Conservation (phyloP, 2,888 invertebrate genomes). For the Sussaba pulchella region DNA sequence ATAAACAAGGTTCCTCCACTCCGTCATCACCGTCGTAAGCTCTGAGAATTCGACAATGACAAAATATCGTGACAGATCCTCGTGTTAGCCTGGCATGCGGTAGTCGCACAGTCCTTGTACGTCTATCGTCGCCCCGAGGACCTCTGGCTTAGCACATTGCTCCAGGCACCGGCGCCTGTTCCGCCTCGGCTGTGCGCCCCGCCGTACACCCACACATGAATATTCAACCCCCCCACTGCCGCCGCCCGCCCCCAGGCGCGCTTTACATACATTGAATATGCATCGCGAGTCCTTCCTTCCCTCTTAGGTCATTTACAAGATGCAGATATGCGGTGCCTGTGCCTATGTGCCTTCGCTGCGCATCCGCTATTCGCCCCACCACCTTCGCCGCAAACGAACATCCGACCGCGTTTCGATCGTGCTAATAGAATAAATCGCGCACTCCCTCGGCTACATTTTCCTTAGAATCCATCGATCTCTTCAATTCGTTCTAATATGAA, state of each 20-base stretch:
- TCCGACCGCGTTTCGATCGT: constrained; percentile 71
- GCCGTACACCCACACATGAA: constrained; percentile 81
- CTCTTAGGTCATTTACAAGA: constrained; percentile 84
- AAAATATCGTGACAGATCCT: constrained; percentile 68
- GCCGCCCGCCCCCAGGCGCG: constrained; percentile 72
- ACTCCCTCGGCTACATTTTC: constrained; percentile 43
- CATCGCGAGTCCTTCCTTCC: constrained; percentile 82
- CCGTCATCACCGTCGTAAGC: constrained; percentile 1
- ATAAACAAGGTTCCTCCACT: constrained; percentile 6
- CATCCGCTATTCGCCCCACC: constrained; percentile 45
- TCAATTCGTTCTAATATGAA: constrained; percentile 7
- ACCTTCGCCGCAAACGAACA: constrained; percentile 35
- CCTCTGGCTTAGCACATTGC: constrained; percentile 80
- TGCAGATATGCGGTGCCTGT: constrained; percentile 79
- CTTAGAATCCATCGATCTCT: constrained; percentile 22
- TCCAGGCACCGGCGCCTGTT: constrained; percentile 47
- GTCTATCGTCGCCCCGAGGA: constrained; percentile 57
- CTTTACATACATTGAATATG: constrained; percentile 84
- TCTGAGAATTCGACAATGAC: constrained; percentile 42
- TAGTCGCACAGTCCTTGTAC: constrained; percentile 50
- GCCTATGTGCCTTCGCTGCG: constrained; percentile 54
- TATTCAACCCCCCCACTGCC: constrained; percentile 79
- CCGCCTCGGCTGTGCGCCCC: constrained; percentile 11
- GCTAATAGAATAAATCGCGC: constrained; percentile 79
- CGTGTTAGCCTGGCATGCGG: constrained; percentile 58